These are phyloP conservation scores for Momotus momota DNA, from an alignment of 2,797 vertebrate species.

Conservation along the genomic window DNA sequence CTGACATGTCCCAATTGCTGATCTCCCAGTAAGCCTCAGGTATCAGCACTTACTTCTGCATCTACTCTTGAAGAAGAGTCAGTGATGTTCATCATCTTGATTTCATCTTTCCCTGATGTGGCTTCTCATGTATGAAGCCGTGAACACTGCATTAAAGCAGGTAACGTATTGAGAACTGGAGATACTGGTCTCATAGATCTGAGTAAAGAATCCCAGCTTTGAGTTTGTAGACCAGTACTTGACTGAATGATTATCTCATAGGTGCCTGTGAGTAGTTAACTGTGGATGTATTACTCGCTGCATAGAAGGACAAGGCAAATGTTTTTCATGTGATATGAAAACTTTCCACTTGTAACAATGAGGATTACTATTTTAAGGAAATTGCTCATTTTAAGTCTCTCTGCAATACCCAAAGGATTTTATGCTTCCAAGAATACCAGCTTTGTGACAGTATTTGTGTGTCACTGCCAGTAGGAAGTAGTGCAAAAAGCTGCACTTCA, in stretches of 20 bases:
- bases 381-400: conserved; percentile 14
- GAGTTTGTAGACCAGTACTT: neutral
- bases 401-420: neutral
- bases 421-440: neutral
- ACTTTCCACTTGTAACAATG: neutral
- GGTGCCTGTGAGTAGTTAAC: neutral
- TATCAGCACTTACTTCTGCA: neutral
- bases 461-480: neutral
- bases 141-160: neutral
- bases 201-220: neutral
- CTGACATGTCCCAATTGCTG: neutral
- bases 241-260: neutral
- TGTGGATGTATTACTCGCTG: neutral
- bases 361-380: conserved; percentile 41
- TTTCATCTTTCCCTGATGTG: neutral
- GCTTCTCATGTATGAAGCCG: neutral
- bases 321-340: conserved; percentile 56
- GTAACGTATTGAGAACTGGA: neutral
- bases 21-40: neutral
- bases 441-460: neutral
- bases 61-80: neutral
- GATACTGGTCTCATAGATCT: neutral
- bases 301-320: conserved; percentile 12
- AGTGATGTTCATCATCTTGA: neutral
- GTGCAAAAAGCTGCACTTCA: neutral